Percentiles rank a stretch among this genome's conserved stretches.
These are phyloP conservation scores for Drosophila affinis DNA, from an alignment of 2,888 invertebrate genomes.

Conservation along the genomic window DNA sequence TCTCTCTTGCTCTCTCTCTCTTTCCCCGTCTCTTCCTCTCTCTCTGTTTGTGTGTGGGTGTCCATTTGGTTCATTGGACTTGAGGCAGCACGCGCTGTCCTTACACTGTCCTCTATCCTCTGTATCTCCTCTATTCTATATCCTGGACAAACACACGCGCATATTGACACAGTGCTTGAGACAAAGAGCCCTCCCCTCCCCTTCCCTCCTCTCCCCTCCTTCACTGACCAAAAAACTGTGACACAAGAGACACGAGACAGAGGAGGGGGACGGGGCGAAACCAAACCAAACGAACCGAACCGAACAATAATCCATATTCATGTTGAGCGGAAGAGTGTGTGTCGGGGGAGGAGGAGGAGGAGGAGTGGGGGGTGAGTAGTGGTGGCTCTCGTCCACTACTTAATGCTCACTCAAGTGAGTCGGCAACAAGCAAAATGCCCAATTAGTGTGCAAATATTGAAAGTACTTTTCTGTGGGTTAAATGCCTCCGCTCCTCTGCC, in stretches of 20 bases:
- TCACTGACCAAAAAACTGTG: conserved; percentile 16
- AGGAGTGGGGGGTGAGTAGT: background rate
- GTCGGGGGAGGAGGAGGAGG: background rate
- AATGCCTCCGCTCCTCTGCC: conserved; percentile 28
- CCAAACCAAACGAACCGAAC: conserved; percentile 13
- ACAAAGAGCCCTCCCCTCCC: conserved; percentile 43
- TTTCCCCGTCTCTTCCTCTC: background rate
- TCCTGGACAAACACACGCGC: conserved; percentile 67
- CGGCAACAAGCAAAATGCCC: conserved; percentile 59
- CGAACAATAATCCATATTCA: conserved; percentile 75
- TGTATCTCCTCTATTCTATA: background rate
- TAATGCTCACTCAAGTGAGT: conserved; percentile 56
- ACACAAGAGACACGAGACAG: conserved; percentile 16
- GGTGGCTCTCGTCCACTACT: conserved; percentile 25
- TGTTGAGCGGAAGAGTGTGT: conserved; percentile 36
- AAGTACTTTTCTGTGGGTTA: conserved; percentile 54
- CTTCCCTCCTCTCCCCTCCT: too few relatives aligned
- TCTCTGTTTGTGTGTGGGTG: conserved; percentile 21
- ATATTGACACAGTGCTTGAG: conserved; percentile 73
- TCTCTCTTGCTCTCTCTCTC: background rate
- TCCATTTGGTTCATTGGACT: conserved; percentile 76
- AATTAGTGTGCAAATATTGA: conserved; percentile 78
- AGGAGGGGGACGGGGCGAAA: background rate
- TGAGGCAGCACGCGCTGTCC: conserved; percentile 56
- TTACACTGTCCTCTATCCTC: background rate